phyloP scores from a whole-genome alignment of 1,140 invertebrate species.

The Trachymyrmex cornetzi region DNA sequence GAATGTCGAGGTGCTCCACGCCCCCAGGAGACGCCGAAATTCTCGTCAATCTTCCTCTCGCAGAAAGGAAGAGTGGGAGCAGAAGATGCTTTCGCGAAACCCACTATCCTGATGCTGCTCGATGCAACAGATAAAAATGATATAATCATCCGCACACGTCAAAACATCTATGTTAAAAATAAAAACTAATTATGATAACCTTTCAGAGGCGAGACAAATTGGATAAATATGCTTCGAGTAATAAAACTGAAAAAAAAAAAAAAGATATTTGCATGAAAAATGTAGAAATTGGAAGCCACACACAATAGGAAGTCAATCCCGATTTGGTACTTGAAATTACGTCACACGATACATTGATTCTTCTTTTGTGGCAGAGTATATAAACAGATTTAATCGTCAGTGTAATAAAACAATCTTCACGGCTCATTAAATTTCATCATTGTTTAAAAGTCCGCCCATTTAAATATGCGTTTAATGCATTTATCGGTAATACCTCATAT shows the following conservation, averaged over 20 bases:
- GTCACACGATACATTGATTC: background rate
- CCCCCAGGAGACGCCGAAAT: slow-evolving; percentile 60
- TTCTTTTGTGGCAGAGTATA: background rate
- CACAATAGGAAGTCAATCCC: background rate
- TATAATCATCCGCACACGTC: background rate
- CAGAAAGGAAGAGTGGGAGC: slow-evolving; percentile 28
- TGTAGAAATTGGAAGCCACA: background rate
- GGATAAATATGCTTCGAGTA: background rate
- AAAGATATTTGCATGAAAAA: background rate
- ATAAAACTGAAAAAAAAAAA: background rate
- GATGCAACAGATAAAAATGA: background rate
- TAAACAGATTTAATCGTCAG: slow-evolving; percentile 5
- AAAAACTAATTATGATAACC: background rate
- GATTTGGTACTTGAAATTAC: background rate
- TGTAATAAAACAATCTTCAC: slow-evolving; percentile 3
- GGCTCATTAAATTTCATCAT: slow-evolving; percentile 26
- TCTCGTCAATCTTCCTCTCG: slow-evolving; percentile 65
- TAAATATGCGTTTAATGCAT: slow-evolving; percentile 50
- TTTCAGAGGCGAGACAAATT: background rate
- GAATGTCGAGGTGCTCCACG: slow-evolving; percentile 68
- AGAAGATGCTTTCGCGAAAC: slow-evolving; percentile 28
- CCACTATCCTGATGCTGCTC: background rate
- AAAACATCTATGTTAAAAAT: background rate
- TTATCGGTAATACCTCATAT: slow-evolving; percentile 12
- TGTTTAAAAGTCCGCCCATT: slow-evolving; percentile 20